Percentiles rank a stretch among this genome's conserved stretches.
These are phyloP conservation scores for Drosophila biarmipes DNA, from an alignment of 1,140 invertebrate species.

Conservation along the genomic window DNA sequence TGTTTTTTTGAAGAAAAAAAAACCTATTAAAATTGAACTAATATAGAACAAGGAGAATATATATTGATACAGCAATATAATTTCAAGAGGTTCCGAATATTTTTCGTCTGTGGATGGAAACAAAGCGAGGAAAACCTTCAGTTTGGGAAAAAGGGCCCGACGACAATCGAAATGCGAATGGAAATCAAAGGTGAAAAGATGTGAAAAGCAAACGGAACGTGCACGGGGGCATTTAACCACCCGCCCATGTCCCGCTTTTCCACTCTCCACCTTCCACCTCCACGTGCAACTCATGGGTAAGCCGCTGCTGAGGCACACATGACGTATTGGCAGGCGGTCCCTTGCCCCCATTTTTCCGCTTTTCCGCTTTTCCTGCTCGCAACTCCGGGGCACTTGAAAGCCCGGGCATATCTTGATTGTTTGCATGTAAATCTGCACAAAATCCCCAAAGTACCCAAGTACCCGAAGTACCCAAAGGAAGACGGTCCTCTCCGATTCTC, in stretches of 20 bases:
- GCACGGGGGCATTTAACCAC: conserved; percentile 49
- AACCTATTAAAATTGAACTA: neutral
- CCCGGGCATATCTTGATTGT: conserved; percentile 79
- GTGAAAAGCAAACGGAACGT: conserved; percentile 72
- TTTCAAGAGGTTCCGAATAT: neutral
- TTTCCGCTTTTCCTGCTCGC: conserved; percentile 55
- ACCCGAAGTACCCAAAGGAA: conserved; percentile 40
- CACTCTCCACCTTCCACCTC: conserved; percentile 1
- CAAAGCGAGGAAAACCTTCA: conserved; percentile 15
- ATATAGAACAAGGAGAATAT: too few relatives aligned
- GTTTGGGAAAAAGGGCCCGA: conserved; percentile 11
- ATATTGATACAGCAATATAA: too few relatives aligned
- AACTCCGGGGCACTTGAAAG: conserved; percentile 71
- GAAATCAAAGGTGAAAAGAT: conserved; percentile 78
- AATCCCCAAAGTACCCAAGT: conserved; percentile 78
- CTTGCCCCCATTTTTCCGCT: conserved; percentile 14
- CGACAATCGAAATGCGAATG: conserved; percentile 50
- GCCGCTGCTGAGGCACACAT: conserved; percentile 55
- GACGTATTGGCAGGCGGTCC: conserved; percentile 68
- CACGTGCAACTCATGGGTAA: conserved; percentile 26
- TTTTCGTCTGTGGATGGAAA: neutral
- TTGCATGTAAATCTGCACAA: conserved; percentile 82
- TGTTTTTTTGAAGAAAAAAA: neutral
- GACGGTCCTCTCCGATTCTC: neutral
- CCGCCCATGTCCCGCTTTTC: conserved; percentile 10